Evolutionary conservation across 2,888 invertebrate species (phyloP).

Genomic region (Phalangium opilio): DNA sequence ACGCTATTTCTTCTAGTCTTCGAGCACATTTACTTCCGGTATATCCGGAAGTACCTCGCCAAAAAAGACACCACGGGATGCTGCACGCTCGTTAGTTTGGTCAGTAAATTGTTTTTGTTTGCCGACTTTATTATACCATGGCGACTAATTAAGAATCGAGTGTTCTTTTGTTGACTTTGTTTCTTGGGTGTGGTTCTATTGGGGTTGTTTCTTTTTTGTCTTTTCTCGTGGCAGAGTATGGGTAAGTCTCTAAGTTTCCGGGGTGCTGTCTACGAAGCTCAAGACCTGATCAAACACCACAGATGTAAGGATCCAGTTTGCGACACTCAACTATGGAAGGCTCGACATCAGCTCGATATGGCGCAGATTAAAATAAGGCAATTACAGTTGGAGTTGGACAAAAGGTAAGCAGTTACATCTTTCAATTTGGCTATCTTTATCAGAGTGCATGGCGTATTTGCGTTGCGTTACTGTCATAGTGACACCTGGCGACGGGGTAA

Average conservation of each 20-base stretch:
- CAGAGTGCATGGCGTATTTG: too few relatives aligned
- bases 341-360: conserved; percentile 75
- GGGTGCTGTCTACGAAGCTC: conserved; percentile 61
- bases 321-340: conserved; percentile 74
- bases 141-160: background rate
- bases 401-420: too few relatives aligned
- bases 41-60: conserved; percentile 63
- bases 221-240: conserved; percentile 34
- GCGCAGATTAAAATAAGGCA: conserved; percentile 68
- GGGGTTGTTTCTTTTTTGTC: conserved; percentile 4
- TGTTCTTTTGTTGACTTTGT: background rate
- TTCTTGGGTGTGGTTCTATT: conserved; percentile 1
- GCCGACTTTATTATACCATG: too few relatives aligned
- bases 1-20: conserved; percentile 70
- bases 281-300: conserved; percentile 55
- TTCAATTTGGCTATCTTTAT: too few relatives aligned
- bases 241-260: conserved; percentile 65
- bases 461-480: too few relatives aligned
- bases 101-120: conserved; percentile 30
- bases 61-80: conserved; percentile 80
- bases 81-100: conserved; percentile 87
- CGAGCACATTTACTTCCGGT: conserved; percentile 90
- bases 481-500: too few relatives aligned
- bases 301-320: conserved; percentile 61
- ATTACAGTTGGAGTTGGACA: conserved; percentile 30